A percentile compares a stretch with the other conserved stretches of the same genome.
Conservation (phyloP, 2,797 vertebrate species). For the Leptoclinus maculatus region DNA sequence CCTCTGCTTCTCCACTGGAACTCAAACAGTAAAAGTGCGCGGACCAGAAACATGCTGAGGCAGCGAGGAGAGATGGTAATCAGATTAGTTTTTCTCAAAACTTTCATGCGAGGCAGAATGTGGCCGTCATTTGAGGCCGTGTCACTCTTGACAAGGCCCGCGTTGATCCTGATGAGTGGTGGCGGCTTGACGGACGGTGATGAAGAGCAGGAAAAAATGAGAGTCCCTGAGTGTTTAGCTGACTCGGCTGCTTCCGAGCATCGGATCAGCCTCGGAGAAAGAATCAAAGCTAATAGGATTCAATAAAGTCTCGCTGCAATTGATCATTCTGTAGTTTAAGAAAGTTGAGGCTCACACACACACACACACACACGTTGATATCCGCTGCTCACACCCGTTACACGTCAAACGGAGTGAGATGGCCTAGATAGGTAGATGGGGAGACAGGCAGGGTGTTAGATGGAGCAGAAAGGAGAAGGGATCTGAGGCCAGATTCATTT, state of each 20-base stretch:
- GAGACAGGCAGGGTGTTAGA: conserved; percentile 65
- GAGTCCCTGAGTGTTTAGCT: conserved; percentile 64
- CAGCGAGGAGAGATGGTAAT: conserved; percentile 69
- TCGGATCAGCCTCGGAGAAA: conserved; percentile 44
- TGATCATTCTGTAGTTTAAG: conserved; percentile 58
- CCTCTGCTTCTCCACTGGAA: conserved; percentile 33
- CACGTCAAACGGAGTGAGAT: conserved; percentile 61
- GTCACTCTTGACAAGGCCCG: conserved; percentile 70
- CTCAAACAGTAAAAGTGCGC: conserved; percentile 44
- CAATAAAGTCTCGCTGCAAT: conserved; percentile 60
- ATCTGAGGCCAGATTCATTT: conserved; percentile 85
- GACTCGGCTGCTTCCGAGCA: conserved; percentile 63
- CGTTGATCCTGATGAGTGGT: conserved; percentile 68
- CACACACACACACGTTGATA: conserved; percentile 4
- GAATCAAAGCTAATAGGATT: conserved; percentile 63
- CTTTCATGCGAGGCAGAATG: conserved; percentile 57
- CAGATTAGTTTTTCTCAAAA: conserved; percentile 68
- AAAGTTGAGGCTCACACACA: conserved; percentile 43
- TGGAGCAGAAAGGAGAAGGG: conserved; percentile 65
- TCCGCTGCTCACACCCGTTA: conserved; percentile 13
- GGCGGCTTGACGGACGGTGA: conserved; percentile 70
- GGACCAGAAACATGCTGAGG: conserved; percentile 67
- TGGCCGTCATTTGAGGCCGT: conserved; percentile 71
- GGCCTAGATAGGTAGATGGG: conserved; percentile 68
- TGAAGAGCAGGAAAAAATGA: conserved; percentile 60